Conservation (phyloP, 2,113 vertebrate genomes). For the Corvus moneduloides region DNA sequence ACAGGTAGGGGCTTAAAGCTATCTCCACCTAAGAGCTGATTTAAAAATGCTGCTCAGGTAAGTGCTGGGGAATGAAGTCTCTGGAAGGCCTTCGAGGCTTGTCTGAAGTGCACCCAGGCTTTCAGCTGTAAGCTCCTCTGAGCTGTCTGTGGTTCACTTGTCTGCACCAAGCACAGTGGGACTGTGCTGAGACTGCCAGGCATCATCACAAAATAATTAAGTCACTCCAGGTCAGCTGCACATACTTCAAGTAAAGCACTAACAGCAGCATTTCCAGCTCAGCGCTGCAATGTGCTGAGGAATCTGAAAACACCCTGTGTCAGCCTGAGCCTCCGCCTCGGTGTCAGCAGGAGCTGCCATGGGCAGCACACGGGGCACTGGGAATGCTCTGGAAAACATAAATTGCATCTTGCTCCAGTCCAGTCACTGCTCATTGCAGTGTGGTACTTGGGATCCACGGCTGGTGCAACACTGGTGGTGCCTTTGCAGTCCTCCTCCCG, state of each 20-base stretch:
- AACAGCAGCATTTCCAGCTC: background rate
- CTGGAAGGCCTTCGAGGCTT: background rate
- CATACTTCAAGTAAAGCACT: background rate
- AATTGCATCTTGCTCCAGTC: background rate
- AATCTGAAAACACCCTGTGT: background rate
- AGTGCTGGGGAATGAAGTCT: background rate
- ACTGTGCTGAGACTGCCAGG: background rate
- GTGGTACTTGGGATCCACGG: accelerated
- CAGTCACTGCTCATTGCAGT: background rate
- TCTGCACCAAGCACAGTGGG: background rate
- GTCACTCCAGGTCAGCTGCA: background rate
- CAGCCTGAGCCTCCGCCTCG: background rate
- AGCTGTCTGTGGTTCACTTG: background rate
- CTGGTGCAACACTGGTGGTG: background rate
- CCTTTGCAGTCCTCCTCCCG: background rate
- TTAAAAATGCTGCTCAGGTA: background rate
- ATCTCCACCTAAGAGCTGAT: background rate
- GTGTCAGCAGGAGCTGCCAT: background rate
- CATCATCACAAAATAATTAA: background rate
- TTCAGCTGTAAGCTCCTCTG: background rate
- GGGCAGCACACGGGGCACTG: accelerated
- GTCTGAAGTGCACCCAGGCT: background rate
- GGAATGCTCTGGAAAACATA: background rate
- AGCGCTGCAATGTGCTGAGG: background rate
- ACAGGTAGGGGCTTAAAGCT: slow-evolving; percentile 3